Percentiles rank a stretch among this genome's conserved stretches.
Evolutionary conservation across 1,140 invertebrate species (phyloP).

Genomic region (Limonius californicus): DNA sequence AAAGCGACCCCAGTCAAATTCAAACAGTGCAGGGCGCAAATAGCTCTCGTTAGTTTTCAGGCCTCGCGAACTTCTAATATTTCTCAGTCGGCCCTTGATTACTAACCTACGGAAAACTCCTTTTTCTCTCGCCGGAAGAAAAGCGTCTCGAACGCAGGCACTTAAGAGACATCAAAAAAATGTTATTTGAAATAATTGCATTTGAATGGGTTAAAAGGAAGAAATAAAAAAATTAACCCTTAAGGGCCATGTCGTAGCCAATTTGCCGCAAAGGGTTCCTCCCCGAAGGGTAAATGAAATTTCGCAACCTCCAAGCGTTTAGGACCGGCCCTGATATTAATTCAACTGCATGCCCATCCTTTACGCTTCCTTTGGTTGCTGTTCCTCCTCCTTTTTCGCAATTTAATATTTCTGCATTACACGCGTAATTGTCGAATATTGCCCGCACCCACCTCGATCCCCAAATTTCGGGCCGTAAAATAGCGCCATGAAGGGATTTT

Average conservation of each 20-base stretch:
- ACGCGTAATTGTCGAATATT: slow-evolving; percentile 26
- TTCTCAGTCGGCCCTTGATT: not conserved
- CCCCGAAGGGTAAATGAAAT: not conserved
- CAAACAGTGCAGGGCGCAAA: not conserved
- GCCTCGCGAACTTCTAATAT: not conserved
- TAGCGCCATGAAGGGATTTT: slow-evolving; percentile 26
- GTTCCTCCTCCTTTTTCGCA: slow-evolving; percentile 14
- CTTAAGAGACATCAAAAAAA: not conserved
- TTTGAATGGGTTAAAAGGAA: not conserved
- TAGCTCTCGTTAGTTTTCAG: slow-evolving; percentile 1
- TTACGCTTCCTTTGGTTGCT: not conserved
- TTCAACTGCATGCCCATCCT: slow-evolving; percentile 1
- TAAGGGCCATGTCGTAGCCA: not conserved
- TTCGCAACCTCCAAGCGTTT: not conserved
- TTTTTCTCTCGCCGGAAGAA: not conserved
- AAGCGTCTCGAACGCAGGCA: no score
- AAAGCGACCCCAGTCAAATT: not conserved
- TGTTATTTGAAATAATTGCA: not conserved
- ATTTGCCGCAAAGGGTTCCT: not conserved
- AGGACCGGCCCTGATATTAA: not conserved
- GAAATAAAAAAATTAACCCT: not conserved
- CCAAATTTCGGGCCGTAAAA: slow-evolving; percentile 20
- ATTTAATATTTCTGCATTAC: slow-evolving; percentile 26
- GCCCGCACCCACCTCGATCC: slow-evolving; percentile 22
- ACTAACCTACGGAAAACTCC: not conserved